These are phyloP conservation scores for Meandrusa payeni DNA, from an alignment of 2,888 invertebrate genomes.

Conservation along the genomic window DNA sequence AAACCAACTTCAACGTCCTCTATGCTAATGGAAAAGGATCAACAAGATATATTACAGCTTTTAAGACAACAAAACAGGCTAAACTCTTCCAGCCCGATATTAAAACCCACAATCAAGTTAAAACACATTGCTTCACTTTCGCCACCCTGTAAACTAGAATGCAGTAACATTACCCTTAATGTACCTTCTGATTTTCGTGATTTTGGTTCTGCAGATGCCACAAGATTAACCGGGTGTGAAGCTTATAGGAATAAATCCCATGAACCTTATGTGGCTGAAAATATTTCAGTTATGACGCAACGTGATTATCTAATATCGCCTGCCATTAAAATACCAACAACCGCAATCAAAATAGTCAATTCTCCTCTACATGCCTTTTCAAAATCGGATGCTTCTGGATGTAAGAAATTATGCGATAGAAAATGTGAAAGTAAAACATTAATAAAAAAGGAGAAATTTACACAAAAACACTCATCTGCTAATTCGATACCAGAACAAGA, in stretches of 20 bases:
- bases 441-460: slow-evolving; percentile 4
- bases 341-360: slow-evolving; percentile 14
- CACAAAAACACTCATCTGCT: not conserved
- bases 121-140: slow-evolving; percentile 3
- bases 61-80: slow-evolving; percentile 52
- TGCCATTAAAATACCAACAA: slow-evolving; percentile 3
- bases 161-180: not conserved
- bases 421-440: slow-evolving; percentile 21
- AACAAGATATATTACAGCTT: slow-evolving; percentile 50
- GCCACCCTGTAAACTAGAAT: not conserved
- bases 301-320: not conserved
- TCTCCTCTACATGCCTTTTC: not conserved
- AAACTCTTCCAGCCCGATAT: slow-evolving; percentile 28
- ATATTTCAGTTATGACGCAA: not conserved
- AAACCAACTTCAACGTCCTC: slow-evolving; percentile 13
- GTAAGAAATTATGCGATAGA: slow-evolving; percentile 19
- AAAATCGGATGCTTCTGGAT: slow-evolving; percentile 8
- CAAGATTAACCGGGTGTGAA: not conserved
- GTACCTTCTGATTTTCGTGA: not conserved
- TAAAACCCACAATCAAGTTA: slow-evolving; percentile 10
- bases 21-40: slow-evolving; percentile 49
- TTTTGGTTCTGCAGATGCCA: not conserved
- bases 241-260: not conserved
- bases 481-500: slow-evolving; percentile 35
- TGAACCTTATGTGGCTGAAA: not conserved